These are phyloP conservation scores for Electrophaes corylata DNA, from an alignment of 2,888 invertebrate species.

Conservation along the genomic window DNA sequence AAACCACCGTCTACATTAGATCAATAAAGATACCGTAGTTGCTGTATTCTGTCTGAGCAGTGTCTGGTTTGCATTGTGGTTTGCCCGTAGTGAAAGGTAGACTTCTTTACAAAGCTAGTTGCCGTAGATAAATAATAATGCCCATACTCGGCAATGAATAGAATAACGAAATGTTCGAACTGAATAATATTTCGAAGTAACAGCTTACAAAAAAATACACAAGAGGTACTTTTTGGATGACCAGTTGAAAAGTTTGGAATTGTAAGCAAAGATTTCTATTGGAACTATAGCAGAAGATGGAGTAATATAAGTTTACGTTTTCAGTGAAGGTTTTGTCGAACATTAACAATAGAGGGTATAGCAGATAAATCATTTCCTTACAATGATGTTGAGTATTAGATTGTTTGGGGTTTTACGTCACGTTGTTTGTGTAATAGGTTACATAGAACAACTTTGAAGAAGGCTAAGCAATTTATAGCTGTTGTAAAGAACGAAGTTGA, in stretches of 20 bases:
- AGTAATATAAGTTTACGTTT: slow-evolving; percentile 17
- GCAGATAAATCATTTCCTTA: slow-evolving; percentile 35
- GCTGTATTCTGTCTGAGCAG: slow-evolving; percentile 46
- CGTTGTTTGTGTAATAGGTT: slow-evolving; percentile 24
- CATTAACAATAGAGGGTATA: slow-evolving; percentile 29
- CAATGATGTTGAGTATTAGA: slow-evolving; percentile 29
- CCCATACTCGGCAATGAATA: slow-evolving; percentile 3
- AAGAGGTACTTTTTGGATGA: not conserved
- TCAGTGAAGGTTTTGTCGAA: slow-evolving; percentile 23
- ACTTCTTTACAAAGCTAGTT: slow-evolving; percentile 8
- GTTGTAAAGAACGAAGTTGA: slow-evolving; percentile 2
- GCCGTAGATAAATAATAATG: slow-evolving; percentile 13
- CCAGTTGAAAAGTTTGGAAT: not conserved
- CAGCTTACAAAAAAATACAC: not conserved
- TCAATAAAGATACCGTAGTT: slow-evolving; percentile 41
- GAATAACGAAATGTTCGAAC: slow-evolving; percentile 2
- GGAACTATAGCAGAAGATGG: slow-evolving; percentile 1
- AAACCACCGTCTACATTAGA: slow-evolving; percentile 35
- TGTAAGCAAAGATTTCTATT: not conserved
- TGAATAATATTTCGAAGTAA: not conserved
- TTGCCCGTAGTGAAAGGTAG: slow-evolving; percentile 23
- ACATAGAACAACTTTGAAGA: slow-evolving; percentile 17
- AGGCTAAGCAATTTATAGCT: slow-evolving; percentile 12
- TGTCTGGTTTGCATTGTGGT: slow-evolving; percentile 43
- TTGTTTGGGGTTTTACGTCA: slow-evolving; percentile 28